Conservation (phyloP, 2,888 invertebrate genomes). For the Malacosoma neustria region DNA sequence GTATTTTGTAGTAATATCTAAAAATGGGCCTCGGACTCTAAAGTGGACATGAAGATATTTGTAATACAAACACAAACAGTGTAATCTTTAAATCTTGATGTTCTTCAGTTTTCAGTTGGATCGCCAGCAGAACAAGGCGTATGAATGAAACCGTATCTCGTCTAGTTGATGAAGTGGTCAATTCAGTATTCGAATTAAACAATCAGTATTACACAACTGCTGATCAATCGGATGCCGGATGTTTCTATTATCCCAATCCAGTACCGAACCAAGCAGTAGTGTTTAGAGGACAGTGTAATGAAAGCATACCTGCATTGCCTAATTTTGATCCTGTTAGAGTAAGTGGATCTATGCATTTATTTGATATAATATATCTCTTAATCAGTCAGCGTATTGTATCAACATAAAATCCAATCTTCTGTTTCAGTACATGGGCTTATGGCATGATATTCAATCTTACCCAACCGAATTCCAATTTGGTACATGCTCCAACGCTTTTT, state of each 20-base stretch:
- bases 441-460: slow-evolving; percentile 49
- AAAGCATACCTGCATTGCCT: slow-evolving; percentile 24
- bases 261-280: slow-evolving; percentile 21
- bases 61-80: too few species aligned
- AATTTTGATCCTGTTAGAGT: slow-evolving; percentile 31
- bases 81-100: neutral
- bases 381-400: neutral
- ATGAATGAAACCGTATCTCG: slow-evolving; percentile 18
- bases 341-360: slow-evolving; percentile 16
- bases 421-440: slow-evolving; percentile 42
- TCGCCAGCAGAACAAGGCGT: slow-evolving; percentile 36
- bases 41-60: too few species aligned
- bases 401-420: too few species aligned
- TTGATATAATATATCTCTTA: neutral
- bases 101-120: slow-evolving; percentile 54
- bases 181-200: slow-evolving; percentile 29
- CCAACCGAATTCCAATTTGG: slow-evolving; percentile 39
- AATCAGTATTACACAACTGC: slow-evolving; percentile 25
- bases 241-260: slow-evolving; percentile 37
- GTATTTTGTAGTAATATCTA: too few species aligned
- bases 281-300: slow-evolving; percentile 37
- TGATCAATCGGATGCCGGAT: slow-evolving; percentile 27
- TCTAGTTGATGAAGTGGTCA: slow-evolving; percentile 28
- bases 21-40: too few species aligned
- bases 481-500: slow-evolving; percentile 41